Percentiles rank a stretch among this genome's conserved stretches.
Evolutionary conservation across 2,113 vertebrate genomes (phyloP).

Genomic region (Paramisgurnus dabryanus): DNA sequence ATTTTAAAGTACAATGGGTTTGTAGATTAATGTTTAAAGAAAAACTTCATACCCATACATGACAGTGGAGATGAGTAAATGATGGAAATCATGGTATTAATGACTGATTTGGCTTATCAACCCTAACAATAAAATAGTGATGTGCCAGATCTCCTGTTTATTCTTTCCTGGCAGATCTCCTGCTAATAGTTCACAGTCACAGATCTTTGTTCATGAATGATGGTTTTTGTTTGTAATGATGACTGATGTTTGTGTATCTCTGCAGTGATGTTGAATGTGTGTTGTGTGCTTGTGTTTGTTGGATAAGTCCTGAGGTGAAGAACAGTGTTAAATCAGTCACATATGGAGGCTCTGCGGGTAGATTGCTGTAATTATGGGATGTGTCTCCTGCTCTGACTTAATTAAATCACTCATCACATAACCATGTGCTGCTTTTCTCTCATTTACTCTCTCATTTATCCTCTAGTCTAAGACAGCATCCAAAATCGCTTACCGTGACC

Average conservation of each 20-base stretch:
- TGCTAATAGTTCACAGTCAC: no score
- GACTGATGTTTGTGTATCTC: not conserved
- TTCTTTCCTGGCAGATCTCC: no score
- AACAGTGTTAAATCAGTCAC: constrained; percentile 24
- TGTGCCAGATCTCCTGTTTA: no score
- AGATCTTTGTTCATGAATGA: no score
- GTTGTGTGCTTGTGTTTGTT: constrained; percentile 28
- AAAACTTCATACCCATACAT: not conserved
- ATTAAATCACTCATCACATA: constrained; percentile 31
- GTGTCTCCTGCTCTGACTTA: constrained; percentile 27
- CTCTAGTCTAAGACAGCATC: no score
- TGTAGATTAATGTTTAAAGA: no score
- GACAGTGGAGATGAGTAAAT: no score
- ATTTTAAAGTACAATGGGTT: no score
- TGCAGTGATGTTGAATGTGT: not conserved
- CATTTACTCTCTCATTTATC: not conserved
- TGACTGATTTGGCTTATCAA: no score
- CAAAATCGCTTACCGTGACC: no score
- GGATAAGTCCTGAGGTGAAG: constrained; percentile 22
- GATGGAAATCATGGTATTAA: no score
- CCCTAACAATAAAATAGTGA: no score
- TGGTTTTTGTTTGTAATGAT: not conserved
- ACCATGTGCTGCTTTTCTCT: not conserved
- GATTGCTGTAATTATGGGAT: constrained; percentile 44
- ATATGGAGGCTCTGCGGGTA: constrained; percentile 47